phyloP scores from a whole-genome alignment of 2,888 invertebrate species.

The Drosophila paramelanica region DNA sequence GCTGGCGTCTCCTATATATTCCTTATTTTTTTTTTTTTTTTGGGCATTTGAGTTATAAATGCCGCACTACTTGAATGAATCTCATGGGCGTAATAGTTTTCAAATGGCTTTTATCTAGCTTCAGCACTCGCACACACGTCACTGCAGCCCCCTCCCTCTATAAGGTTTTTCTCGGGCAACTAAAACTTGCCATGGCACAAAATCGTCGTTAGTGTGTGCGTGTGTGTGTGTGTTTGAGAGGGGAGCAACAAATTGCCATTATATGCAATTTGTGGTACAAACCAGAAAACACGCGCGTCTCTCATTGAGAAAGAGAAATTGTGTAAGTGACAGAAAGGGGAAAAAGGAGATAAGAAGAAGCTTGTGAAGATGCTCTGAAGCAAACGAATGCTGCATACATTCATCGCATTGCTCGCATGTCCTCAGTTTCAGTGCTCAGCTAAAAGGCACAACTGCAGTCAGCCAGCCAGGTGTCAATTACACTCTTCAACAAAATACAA shows the following conservation, averaged over 20 bases:
- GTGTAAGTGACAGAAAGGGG: not conserved
- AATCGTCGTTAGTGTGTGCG: constrained; percentile 5
- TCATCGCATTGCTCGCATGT: constrained; percentile 29
- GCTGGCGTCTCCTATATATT: constrained; percentile 10
- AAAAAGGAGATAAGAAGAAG: not conserved
- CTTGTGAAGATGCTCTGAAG: constrained; percentile 9
- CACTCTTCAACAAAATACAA: constrained; percentile 16
- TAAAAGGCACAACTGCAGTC: constrained; percentile 23
- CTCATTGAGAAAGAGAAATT: constrained; percentile 22
- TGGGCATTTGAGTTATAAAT: constrained; percentile 76
- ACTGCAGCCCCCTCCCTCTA: not conserved
- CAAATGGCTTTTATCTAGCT: constrained; percentile 71
- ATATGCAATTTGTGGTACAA: constrained; percentile 61
- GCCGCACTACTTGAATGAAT: constrained; percentile 78
- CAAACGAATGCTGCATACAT: constrained; percentile 26
- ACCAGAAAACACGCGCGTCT: constrained; percentile 43
- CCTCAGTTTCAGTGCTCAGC: constrained; percentile 12
- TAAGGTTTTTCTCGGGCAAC: not conserved
- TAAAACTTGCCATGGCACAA: constrained; percentile 43
- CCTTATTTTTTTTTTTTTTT: not conserved
- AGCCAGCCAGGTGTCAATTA: constrained; percentile 42
- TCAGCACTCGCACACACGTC: constrained; percentile 44
- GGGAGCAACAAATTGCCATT: constrained; percentile 60
- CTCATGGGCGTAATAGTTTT: constrained; percentile 81
- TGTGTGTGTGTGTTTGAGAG: constrained; percentile 1